Percentiles rank a stretch among this genome's conserved stretches.
Conservation (phyloP, 2,888 invertebrate genomes). For the Nemotelus nigrinus region DNA sequence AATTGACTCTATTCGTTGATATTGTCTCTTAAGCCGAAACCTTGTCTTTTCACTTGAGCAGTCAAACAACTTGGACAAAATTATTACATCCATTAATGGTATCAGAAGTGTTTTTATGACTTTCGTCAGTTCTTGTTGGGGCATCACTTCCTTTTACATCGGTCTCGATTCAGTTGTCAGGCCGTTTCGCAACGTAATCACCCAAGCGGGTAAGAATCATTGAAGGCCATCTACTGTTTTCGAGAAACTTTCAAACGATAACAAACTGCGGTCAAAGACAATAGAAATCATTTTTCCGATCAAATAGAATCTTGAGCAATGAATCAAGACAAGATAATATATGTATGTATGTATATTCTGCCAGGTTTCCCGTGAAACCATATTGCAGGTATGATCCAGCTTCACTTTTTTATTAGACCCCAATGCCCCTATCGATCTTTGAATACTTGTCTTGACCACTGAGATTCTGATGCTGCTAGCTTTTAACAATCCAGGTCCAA, state of each 20-base stretch:
- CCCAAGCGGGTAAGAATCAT: not conserved
- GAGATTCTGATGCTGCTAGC: no score
- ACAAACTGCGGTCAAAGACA: slow-evolving; percentile 1
- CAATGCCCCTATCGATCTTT: no score
- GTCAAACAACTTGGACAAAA: slow-evolving; percentile 39
- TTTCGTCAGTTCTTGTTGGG: slow-evolving; percentile 9
- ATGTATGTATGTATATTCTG: no score
- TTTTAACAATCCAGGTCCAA: no score
- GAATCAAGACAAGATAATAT: no score
- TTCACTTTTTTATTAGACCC: no score
- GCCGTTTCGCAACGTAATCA: not conserved
- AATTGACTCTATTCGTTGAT: slow-evolving; percentile 27
- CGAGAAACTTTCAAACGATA: slow-evolving; percentile 33
- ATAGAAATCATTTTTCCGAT: not conserved
- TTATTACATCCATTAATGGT: slow-evolving; percentile 42
- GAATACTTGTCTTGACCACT: no score
- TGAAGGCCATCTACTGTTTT: slow-evolving; percentile 17
- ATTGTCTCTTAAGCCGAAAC: slow-evolving; percentile 18
- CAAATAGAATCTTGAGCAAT: no score
- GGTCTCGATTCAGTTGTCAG: no score
- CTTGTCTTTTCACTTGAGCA: slow-evolving; percentile 39
- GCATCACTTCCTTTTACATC: not conserved
- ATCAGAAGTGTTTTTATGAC: slow-evolving; percentile 45
- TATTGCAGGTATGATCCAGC: no score
- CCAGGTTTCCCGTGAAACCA: no score